phyloP scores from a whole-genome alignment of 2,888 invertebrate genomes.

The Tachystola acroxantha region DNA sequence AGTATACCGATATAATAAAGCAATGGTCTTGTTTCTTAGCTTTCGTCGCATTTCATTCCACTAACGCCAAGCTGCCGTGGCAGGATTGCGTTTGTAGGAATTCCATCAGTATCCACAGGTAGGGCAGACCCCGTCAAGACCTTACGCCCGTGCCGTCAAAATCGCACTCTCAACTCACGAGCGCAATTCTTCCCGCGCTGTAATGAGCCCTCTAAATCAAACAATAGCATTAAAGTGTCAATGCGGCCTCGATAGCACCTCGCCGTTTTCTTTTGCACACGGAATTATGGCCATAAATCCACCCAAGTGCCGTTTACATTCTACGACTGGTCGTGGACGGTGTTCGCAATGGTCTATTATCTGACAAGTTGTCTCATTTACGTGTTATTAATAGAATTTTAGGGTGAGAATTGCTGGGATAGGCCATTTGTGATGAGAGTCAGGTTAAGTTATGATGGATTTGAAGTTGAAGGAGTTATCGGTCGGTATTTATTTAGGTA shows the following conservation, averaged over 20 bases:
- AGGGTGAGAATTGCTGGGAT: too few relatives aligned
- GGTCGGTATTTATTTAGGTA: too few relatives aligned
- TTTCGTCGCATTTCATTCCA: too few relatives aligned
- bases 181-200: constrained; percentile 58
- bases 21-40: too few relatives aligned
- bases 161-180: constrained; percentile 46
- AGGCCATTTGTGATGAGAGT: not conserved
- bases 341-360: constrained; percentile 16
- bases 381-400: constrained; percentile 5
- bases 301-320: constrained; percentile 44
- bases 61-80: too few relatives aligned
- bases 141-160: too few relatives aligned
- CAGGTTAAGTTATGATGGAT: constrained; percentile 1
- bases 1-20: too few relatives aligned
- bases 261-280: constrained; percentile 70
- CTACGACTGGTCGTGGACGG: constrained; percentile 29
- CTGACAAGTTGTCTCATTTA: constrained; percentile 15
- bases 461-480: too few relatives aligned
- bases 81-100: too few relatives aligned
- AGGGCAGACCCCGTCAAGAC: too few relatives aligned
- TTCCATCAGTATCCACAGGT: too few relatives aligned
- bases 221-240: constrained; percentile 78
- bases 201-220: constrained; percentile 77
- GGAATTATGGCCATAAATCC: constrained; percentile 72
- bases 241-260: constrained; percentile 71